Percentiles rank a stretch among this genome's conserved stretches.
These are phyloP conservation scores for Pseudoips prasinana DNA, from an alignment of 2,888 invertebrate genomes.

Conservation along the genomic window DNA sequence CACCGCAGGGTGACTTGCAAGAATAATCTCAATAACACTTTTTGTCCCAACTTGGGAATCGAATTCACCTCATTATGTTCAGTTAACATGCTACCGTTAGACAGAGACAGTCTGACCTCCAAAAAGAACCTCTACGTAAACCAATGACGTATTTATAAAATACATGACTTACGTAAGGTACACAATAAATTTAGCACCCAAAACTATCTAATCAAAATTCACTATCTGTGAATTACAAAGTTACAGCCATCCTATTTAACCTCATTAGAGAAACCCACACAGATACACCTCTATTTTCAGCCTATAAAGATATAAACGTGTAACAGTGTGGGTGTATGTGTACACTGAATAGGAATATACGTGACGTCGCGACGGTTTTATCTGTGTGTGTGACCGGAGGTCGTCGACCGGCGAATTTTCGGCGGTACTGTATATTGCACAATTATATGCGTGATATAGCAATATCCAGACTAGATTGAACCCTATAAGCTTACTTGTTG, in stretches of 20 bases:
- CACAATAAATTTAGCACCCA: too few species aligned
- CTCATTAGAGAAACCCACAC: conserved; percentile 41
- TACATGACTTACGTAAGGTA: too few species aligned
- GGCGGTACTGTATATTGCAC: conserved; percentile 51
- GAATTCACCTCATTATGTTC: too few species aligned
- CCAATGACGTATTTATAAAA: too few species aligned
- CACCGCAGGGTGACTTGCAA: too few species aligned
- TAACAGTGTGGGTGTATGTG: conserved; percentile 36
- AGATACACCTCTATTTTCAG: conserved; percentile 22
- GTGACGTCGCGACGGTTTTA: conserved; percentile 37
- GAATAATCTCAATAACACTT: too few species aligned
- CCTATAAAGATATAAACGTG: conserved; percentile 21
- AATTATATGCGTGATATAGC: conserved; percentile 32
- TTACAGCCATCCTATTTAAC: conserved; percentile 39
- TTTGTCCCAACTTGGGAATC: too few species aligned
- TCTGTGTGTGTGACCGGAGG: conserved; percentile 40
- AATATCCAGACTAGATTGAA: conserved; percentile 15
- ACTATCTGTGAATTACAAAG: conserved; percentile 41
- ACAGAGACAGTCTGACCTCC: too few species aligned
- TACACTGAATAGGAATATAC: conserved; percentile 36
- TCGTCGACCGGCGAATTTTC: conserved; percentile 53
- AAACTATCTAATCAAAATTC: too few species aligned
- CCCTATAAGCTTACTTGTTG: neutral
- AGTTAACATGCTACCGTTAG: too few species aligned
- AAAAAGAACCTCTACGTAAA: too few species aligned